Base-by-base conservation (phyloP, 2,888 invertebrate genomes). In the Hyposoter dolosus region DNA sequence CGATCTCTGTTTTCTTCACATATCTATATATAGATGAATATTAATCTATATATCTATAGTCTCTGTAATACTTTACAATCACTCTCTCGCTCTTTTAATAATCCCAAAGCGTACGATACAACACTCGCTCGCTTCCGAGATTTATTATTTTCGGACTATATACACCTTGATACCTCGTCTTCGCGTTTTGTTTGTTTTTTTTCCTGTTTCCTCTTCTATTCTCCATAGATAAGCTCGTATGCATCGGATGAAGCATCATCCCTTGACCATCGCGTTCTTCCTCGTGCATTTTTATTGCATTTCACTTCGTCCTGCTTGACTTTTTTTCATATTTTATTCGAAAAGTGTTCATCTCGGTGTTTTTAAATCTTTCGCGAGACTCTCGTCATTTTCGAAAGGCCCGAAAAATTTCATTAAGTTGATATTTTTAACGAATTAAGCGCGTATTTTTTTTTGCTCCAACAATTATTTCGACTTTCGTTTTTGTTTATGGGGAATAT, bases 131-230 rank as follows among this genome's bases (percentile, higher is more conserved):
- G 84, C 84, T 85, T 90, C 92, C 90, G 93, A 94, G 94, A 94
- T 94, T 94, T 94, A 94, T 94, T 94, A 94, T 94, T 94, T 94
- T 94, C 93, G 93, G 93, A 90, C 93, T 92, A 91, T 92, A 91
- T 80, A 71, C 80, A 78, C 92, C 90, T 91, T 91, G 90, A 90
- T 87, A 86, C 79, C 87, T 87, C 86, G 76, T 84, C 82, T 68
- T 87, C 83, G 74, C 84, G 76, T 86, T 84, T 84, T 71, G 84
- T 88, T 79, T 86, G 76, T 69, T 53, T 76, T 69, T 83, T 87
- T 84, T 72, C 83, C 88, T 78, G 53, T 87, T 75, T 69, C 60
- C 74, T 66, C 82, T 87, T 85, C 60, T 76, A 35, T 76, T 65
- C 65, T 32, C 69, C 28, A 60, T 75, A 63, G 50, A 81, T 75